phyloP scores from a whole-genome alignment of 2,113 vertebrate species.

The Gavialis gangeticus region DNA sequence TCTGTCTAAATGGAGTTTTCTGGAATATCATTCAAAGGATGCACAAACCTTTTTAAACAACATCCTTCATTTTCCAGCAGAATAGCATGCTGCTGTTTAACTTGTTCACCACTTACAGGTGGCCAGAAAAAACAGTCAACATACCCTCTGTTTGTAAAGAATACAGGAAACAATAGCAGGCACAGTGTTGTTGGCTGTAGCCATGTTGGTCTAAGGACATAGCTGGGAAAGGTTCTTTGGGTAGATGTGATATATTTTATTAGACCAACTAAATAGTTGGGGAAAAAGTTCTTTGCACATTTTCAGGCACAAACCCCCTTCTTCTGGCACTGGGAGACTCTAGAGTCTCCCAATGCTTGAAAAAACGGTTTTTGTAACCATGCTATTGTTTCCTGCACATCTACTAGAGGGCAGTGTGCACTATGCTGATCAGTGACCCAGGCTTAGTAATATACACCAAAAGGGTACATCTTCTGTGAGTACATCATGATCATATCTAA shows the following conservation, averaged over 20 bases:
- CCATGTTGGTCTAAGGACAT: too few relatives aligned
- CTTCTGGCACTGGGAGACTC: too few relatives aligned
- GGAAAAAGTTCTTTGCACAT: too few relatives aligned
- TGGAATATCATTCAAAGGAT: fast-evolving
- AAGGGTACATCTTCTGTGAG: fast-evolving
- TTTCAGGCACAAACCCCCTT: too few relatives aligned
- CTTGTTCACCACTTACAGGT: background rate
- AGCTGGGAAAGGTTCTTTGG: too few relatives aligned
- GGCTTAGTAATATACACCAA: too few relatives aligned
- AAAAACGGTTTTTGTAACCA: too few relatives aligned
- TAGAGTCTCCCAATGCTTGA: too few relatives aligned
- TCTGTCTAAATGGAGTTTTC: background rate
- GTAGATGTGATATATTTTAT: too few relatives aligned
- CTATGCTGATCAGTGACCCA: background rate
- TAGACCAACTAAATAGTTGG: too few relatives aligned
- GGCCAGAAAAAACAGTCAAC: background rate
- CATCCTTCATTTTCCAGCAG: background rate
- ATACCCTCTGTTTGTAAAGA: background rate
- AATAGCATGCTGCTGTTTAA: background rate
- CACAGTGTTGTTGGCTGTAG: too few relatives aligned
- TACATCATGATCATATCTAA: fast-evolving
- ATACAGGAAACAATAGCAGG: background rate
- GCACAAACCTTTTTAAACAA: background rate
- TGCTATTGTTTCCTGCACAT: slow-evolving; percentile 45
- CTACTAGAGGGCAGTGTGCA: slow-evolving; percentile 54